Percentiles rank a stretch among this genome's conserved stretches.
Evolutionary conservation across 2,888 invertebrate species (phyloP).

Genomic region (Gymnocheta viridis): DNA sequence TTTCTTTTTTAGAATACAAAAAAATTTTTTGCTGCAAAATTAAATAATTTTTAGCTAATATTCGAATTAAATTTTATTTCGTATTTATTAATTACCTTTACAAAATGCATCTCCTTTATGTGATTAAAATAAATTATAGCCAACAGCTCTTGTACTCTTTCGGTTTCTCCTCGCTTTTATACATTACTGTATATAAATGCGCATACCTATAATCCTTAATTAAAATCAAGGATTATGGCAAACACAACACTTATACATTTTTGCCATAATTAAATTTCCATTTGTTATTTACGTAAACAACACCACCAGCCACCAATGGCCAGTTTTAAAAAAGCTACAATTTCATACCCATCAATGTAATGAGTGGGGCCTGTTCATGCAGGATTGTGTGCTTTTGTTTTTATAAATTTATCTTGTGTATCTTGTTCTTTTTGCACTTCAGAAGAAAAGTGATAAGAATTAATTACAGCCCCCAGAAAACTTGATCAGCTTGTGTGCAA

Average conservation of each 20-base stretch:
- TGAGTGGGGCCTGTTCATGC: neutral
- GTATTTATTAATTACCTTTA: slow-evolving; percentile 46
- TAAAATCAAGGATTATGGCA: slow-evolving; percentile 69
- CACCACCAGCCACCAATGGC: slow-evolving; percentile 23
- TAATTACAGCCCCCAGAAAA: slow-evolving; percentile 56
- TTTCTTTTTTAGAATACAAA: too few species aligned
- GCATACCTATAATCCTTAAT: slow-evolving; percentile 63
- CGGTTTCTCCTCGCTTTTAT: neutral
- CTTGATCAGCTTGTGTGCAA: slow-evolving; percentile 18
- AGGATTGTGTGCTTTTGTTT: neutral
- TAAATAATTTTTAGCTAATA: neutral
- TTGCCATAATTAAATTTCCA: slow-evolving; percentile 79
- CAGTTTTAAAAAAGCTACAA: slow-evolving; percentile 55
- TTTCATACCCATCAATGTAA: slow-evolving; percentile 34
- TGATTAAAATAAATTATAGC: slow-evolving; percentile 32
- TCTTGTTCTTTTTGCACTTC: slow-evolving; percentile 24
- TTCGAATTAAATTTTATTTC: neutral
- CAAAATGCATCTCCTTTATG: slow-evolving; percentile 10
- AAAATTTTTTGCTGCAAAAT: neutral
- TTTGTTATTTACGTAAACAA: slow-evolving; percentile 71
- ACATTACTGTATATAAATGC: neutral
- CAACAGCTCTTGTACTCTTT: slow-evolving; percentile 25
- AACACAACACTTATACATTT: slow-evolving; percentile 47
- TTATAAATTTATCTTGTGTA: neutral
- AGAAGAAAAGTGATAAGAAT: slow-evolving; percentile 58